These are phyloP conservation scores for Phataginus tetradactyla DNA, from an alignment of 2,797 vertebrate genomes.

Conservation along the genomic window DNA sequence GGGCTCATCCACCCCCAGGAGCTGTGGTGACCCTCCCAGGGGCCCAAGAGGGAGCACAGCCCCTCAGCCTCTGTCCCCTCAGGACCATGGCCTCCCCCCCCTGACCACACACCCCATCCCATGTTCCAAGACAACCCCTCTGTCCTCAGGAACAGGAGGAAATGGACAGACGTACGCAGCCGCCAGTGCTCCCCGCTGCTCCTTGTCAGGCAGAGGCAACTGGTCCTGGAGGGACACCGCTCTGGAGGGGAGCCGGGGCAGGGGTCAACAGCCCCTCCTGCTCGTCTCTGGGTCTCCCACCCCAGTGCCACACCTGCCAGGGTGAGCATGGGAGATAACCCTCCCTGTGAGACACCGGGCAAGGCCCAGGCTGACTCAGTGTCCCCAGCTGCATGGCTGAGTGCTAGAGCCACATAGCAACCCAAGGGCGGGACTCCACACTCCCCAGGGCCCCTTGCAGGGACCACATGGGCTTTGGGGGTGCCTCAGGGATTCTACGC, in stretches of 20 bases:
- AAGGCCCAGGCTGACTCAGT: no score
- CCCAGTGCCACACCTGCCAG: not conserved
- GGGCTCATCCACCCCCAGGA: no score
- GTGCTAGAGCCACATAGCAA: not conserved
- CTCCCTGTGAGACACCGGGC: rapidly evolving
- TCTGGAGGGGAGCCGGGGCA: not conserved
- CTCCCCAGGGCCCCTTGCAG: not conserved
- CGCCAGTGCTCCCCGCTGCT: not conserved
- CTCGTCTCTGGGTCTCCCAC: not conserved
- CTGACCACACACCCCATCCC: not conserved
- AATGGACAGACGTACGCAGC: rapidly evolving
- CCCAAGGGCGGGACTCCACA: not conserved
- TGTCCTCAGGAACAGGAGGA: not conserved
- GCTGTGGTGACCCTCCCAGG: no score
- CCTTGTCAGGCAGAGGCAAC: not conserved
- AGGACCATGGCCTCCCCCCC: not conserved
- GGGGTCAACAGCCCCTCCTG: not conserved
- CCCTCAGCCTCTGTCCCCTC: not conserved
- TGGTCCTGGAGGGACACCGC: not conserved
- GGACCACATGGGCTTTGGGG: not conserved
- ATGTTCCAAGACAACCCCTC: not conserved
- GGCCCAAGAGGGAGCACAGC: not conserved
- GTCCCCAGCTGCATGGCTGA: not conserved
- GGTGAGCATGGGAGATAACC: not conserved
- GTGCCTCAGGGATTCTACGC: not conserved